Percentiles rank a stretch among this genome's conserved stretches.
phyloP scores from a whole-genome alignment of 2,888 invertebrate genomes.

The Patella ulyssiponensis region DNA sequence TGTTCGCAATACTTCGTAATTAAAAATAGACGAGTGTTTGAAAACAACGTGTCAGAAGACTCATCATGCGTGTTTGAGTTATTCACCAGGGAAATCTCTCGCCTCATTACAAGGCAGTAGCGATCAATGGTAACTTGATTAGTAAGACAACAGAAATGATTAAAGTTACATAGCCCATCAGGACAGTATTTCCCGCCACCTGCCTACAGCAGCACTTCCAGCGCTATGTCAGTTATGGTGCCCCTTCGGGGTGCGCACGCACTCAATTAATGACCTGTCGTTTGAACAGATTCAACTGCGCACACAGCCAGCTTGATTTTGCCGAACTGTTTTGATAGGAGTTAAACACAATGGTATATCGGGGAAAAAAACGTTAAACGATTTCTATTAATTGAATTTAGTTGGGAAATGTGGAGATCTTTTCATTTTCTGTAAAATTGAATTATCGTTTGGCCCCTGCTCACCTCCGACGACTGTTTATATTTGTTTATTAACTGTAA shows the following conservation, averaged over 20 bases:
- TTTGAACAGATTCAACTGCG: conserved; percentile 26
- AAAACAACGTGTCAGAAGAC: conserved; percentile 34
- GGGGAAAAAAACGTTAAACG: too few relatives aligned
- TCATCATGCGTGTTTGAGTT: conserved; percentile 34
- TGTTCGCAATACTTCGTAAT: conserved; percentile 32
- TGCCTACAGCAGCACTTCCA: conserved; percentile 26
- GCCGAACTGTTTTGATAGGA: neutral
- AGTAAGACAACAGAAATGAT: conserved; percentile 47
- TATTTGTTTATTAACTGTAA: too few relatives aligned
- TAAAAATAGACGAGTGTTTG: conserved; percentile 33
- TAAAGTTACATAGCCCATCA: conserved; percentile 45
- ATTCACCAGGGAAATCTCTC: conserved; percentile 49
- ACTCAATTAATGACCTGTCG: conserved; percentile 32
- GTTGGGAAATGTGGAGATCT: too few relatives aligned
- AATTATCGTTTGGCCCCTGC: too few relatives aligned
- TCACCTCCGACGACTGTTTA: too few relatives aligned
- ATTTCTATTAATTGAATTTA: too few relatives aligned
- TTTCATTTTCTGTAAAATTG: too few relatives aligned
- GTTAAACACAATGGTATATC: too few relatives aligned
- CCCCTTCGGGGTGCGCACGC: conserved; percentile 18
- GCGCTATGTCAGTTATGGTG: neutral
- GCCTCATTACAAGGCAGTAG: conserved; percentile 39
- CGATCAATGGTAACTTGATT: conserved; percentile 52
- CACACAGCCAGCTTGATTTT: conserved; percentile 22
- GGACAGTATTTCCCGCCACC: conserved; percentile 32